Base-by-base conservation (phyloP, 2,797 vertebrate species). In the Thalassophryne amazonica region DNA sequence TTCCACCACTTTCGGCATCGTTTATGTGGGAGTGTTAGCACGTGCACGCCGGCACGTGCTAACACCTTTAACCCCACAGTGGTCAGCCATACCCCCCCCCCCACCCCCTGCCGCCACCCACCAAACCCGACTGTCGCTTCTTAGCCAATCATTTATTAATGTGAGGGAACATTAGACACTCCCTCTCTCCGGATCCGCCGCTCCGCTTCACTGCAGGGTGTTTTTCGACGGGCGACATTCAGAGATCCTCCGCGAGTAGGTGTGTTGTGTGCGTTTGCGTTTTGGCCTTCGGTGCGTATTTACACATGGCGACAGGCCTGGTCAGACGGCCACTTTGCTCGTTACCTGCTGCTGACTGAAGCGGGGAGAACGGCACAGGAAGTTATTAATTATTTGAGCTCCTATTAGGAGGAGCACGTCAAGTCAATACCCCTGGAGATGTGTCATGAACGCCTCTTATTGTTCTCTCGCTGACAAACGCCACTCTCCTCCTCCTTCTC, bases 141-240 rank as follows among this genome's bases (percentile, higher is more conserved):
- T 70, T 69, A 73, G 75, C 76, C 60, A 71, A 79, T 81, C 78
- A 80, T 67, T 78, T 80, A 81, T 83, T 85, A 65, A 80, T 83
- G 85, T 65, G 80, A 76, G 74, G 66, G 72, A 85, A 80, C 78
- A 80, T 85, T 83, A 78, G 71, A 81, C 80, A 65, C 63, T 74
- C 60, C 72, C 56, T 59, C 67, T 70, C 59, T 69, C 53, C 63
- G 46, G 40, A 36, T 73, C 60, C 10, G 46, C 46, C 36, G 56
- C 47, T 61, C 28, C 41, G 37, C 54, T 64, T 46, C 49, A 35
- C 39, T 17, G 16, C 32, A 17, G 28, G 28, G 17, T 45, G 48
- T 43, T 49, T 13, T n/a, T n/a, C n/a, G n/a, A n/a, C n/a, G n/a
- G n/a, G n/a, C n/a, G n/a, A n/a, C n/a, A n/a, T n/a, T n/a, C n/a